Evolutionary conservation across 2,113 vertebrate genomes (phyloP).

Genomic region (Grammomys dolichurus): DNA sequence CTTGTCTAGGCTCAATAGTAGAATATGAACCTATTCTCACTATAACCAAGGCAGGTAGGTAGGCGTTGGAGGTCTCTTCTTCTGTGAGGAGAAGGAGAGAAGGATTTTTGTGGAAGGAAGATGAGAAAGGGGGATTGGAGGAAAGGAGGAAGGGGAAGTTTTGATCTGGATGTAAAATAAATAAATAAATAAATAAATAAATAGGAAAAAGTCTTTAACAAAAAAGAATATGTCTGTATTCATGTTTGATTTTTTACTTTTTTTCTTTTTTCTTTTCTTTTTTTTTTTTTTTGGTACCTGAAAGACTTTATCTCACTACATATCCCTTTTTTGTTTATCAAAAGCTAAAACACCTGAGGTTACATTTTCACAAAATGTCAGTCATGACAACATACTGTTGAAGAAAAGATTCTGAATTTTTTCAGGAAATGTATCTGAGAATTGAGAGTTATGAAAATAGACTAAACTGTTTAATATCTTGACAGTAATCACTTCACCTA

Average conservation of each 20-base stretch:
- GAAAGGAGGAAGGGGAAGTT: too few species aligned
- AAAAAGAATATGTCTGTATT: conserved; percentile 52
- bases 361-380: conserved; percentile 33
- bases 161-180: too few species aligned
- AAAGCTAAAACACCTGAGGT: conserved; percentile 39
- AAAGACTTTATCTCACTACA: not conserved
- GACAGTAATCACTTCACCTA: not conserved
- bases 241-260: not conserved
- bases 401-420: conserved; percentile 7
- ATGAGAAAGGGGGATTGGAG: too few species aligned
- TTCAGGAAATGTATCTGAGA: conserved; percentile 35
- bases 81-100: too few species aligned
- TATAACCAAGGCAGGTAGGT: too few species aligned
- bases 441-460: not conserved
- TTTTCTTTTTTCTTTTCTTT: conserved; percentile 31
- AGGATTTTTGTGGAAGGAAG: too few species aligned
- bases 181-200: not conserved
- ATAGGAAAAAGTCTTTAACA: conserved; percentile 42
- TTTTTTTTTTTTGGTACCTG: conserved; percentile 28
- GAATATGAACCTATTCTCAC: too few species aligned
- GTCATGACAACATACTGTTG: not conserved
- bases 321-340: conserved; percentile 7
- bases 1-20: too few species aligned
- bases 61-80: too few species aligned
- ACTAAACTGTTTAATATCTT: not conserved